Evolutionary conservation across 2,797 vertebrate species (phyloP), one percentile per base, ranked within the genome.

Genomic region (Xenentodon cancila): DNA sequence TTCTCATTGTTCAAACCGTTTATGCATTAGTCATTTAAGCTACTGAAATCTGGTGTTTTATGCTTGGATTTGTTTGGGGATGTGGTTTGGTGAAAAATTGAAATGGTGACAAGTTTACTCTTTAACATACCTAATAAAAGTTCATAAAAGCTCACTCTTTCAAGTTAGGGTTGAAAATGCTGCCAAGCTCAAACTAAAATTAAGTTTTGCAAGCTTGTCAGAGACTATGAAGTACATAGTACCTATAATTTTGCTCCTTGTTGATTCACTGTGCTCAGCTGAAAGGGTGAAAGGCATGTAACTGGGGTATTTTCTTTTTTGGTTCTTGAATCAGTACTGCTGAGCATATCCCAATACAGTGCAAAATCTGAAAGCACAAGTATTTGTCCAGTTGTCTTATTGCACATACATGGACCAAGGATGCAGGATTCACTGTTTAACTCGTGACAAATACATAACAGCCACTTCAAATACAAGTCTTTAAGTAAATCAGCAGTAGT

Each of bases 191-290:
- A 90, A 92, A 91, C 93, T 92, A 89, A 93, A 86, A 93, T 94
- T 91, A 91, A 93, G 91, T 88, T 93, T 91, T 91, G 91, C 93
- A 93, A 92, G 91, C 92, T 95, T 94, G 92, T 84, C 91, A 93
- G 93, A 90, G 90, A 75, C 92, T 92, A 94, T 76, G 44, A 94
- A 91, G 91, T 92, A 93, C 94, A 93, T 91, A 94, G 93, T 92
- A 91, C 89, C 89, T 94, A 88, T 93, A 92, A 77, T 95, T 95
- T 95, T 93, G 93, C 91, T 94, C 77, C 72, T 82, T 93, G 91
- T 94, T 96, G 90, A 95, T 95, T 96, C 93, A 87, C 87, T 92
- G 93, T 93, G 84, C 92, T 93, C 92, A 95, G 91, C 94, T 95
- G 92, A 95, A 92, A 86, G 92, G 93, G 91, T 91, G 64, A 80